A percentile compares a stretch with the other conserved stretches of the same genome.
phyloP scores from a whole-genome alignment of 2,113 vertebrate species.

The Tor tambroides region DNA sequence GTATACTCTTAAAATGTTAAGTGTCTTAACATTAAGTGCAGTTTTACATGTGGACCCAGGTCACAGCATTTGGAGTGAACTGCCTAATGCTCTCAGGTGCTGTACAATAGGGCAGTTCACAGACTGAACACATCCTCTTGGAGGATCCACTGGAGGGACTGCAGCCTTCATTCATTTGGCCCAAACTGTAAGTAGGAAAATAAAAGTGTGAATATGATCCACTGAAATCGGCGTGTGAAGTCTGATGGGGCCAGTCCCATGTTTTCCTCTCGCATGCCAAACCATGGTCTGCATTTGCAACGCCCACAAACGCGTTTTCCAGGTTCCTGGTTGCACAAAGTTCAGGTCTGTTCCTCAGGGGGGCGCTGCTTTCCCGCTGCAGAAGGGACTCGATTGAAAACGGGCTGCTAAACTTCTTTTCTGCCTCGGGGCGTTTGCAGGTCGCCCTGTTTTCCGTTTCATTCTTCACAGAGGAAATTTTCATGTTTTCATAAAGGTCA shows the following conservation, averaged over 20 bases:
- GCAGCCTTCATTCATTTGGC: neutral
- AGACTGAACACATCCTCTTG: neutral
- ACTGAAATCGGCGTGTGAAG: neutral
- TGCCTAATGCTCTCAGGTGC: neutral
- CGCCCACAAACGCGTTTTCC: neutral
- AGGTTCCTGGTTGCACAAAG: too few relatives aligned
- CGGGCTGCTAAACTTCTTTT: constrained; percentile 30
- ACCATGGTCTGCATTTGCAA: neutral
- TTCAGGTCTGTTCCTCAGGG: neutral
- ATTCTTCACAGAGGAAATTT: neutral
- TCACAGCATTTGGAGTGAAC: neutral
- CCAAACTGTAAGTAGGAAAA: neutral
- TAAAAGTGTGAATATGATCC: neutral
- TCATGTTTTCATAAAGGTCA: neutral
- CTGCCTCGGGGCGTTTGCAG: neutral
- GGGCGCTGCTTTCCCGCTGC: constrained; percentile 25
- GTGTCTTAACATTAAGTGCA: neutral
- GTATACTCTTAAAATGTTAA: neutral
- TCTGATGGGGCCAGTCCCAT: neutral
- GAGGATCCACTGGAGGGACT: neutral
- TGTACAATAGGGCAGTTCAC: neutral
- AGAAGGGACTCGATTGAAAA: constrained; percentile 54
- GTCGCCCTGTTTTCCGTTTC: neutral
- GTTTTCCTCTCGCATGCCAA: neutral
- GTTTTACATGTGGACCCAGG: too few relatives aligned